These are phyloP conservation scores for Scaptomyza montana DNA, from an alignment of 1,140 invertebrate genomes.

Conservation along the genomic window DNA sequence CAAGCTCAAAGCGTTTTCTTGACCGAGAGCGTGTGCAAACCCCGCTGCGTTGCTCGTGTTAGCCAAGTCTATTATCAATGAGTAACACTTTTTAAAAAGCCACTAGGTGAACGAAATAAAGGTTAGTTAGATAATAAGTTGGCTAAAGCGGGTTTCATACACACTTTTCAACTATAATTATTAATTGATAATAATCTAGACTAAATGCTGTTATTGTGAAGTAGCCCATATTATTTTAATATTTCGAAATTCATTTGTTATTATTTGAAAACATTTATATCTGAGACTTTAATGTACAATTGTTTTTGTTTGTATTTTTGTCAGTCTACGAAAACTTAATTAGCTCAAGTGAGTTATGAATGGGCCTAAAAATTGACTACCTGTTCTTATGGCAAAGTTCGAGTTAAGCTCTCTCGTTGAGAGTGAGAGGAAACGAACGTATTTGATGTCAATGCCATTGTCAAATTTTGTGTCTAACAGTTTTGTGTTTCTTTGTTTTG, in stretches of 20 bases:
- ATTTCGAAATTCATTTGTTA: too few relatives aligned
- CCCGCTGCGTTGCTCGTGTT: conserved; percentile 30
- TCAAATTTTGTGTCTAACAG: conserved; percentile 26
- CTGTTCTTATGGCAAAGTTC: background rate
- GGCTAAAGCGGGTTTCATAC: background rate
- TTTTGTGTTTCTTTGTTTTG: conserved; percentile 4
- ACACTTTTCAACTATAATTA: background rate
- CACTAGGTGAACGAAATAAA: background rate
- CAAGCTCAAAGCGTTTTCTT: conserved; percentile 68
- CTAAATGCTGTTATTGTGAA: too few relatives aligned
- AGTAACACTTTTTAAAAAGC: conserved; percentile 6
- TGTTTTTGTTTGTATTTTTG: too few relatives aligned
- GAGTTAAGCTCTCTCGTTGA: background rate
- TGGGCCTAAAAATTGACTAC: background rate
- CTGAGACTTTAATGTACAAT: too few relatives aligned
- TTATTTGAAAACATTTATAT: too few relatives aligned
- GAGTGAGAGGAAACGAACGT: background rate
- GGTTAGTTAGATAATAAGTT: background rate
- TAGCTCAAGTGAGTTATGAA: background rate
- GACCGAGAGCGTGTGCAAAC: conserved; percentile 32
- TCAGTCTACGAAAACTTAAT: conserved; percentile 1
- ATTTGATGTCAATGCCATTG: conserved; percentile 76
- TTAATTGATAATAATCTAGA: too few relatives aligned
- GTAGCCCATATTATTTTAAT: too few relatives aligned
- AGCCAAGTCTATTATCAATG: conserved; percentile 34